These are phyloP conservation scores for Alaudala cheleensis DNA, from an alignment of 2,113 vertebrate genomes.

Conservation along the genomic window DNA sequence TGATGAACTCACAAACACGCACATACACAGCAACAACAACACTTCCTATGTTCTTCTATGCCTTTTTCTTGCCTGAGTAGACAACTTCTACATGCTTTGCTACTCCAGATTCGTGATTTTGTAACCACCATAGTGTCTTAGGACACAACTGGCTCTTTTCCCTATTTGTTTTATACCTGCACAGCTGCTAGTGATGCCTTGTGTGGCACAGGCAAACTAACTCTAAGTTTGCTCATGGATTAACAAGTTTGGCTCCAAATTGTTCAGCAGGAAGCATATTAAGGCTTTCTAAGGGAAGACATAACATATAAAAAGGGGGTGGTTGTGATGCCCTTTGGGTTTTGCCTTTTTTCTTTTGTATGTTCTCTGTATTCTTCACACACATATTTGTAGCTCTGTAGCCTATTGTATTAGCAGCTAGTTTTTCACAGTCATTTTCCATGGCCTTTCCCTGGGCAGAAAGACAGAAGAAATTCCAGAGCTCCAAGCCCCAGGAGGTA, in stretches of 20 bases:
- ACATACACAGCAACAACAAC: background rate
- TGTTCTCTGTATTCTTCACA: too few species aligned
- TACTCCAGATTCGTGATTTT: background rate
- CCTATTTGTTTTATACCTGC: background rate
- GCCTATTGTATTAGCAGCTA: background rate
- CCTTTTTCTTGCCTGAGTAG: background rate
- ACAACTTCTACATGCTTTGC: background rate
- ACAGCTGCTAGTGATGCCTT: background rate
- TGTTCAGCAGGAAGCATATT: background rate
- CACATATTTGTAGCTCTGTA: background rate
- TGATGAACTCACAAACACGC: too few species aligned
- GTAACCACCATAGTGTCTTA: background rate
- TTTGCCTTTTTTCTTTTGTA: background rate
- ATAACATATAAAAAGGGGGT: background rate
- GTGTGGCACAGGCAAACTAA: background rate
- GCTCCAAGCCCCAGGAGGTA: too few species aligned
- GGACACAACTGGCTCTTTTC: background rate
- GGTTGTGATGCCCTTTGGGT: fast-evolving
- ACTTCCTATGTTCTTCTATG: background rate
- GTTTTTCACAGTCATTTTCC: too few species aligned
- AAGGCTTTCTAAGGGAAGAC: background rate
- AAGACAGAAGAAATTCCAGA: too few species aligned
- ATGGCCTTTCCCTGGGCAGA: too few species aligned
- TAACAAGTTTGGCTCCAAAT: background rate
- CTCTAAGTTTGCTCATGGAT: background rate